These are phyloP conservation scores for Dynastes tityus DNA, from an alignment of 2,888 invertebrate species.

Conservation along the genomic window DNA sequence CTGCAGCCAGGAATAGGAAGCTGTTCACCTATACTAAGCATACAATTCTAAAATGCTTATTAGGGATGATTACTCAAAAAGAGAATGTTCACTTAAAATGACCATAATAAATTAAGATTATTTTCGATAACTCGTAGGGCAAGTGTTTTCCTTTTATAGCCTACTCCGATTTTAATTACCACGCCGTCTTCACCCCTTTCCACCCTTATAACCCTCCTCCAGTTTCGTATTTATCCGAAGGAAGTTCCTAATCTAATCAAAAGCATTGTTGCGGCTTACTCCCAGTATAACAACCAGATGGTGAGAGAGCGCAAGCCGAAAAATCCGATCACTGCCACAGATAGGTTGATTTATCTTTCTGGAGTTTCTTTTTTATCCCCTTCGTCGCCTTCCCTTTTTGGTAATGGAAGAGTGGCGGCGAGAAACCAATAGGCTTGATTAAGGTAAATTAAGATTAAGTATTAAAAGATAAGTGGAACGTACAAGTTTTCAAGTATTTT, in stretches of 20 bases:
- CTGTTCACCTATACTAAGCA: no score
- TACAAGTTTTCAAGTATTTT: constrained; percentile 53
- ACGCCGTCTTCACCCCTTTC: no score
- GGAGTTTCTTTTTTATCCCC: background rate
- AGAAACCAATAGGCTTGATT: constrained; percentile 37
- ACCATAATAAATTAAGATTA: no score
- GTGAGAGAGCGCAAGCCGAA: background rate
- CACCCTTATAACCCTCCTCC: no score
- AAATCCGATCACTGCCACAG: constrained; percentile 28
- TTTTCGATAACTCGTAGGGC: background rate
- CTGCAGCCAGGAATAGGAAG: no score
- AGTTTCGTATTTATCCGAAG: no score
- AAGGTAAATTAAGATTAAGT: constrained; percentile 53
- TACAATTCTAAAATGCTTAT: no score
- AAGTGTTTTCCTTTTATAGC: background rate
- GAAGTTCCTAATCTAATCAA: constrained; percentile 11
- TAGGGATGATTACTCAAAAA: no score
- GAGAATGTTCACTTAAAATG: no score
- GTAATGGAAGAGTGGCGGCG: constrained; percentile 18
- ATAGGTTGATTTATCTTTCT: constrained; percentile 37
- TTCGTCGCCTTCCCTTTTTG: background rate
- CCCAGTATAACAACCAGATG: background rate
- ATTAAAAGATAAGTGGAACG: constrained; percentile 52
- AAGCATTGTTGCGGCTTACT: background rate
- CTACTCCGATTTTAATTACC: background rate